Conservation (phyloP, 2,797 vertebrate genomes). For the Nyctibius grandis region DNA sequence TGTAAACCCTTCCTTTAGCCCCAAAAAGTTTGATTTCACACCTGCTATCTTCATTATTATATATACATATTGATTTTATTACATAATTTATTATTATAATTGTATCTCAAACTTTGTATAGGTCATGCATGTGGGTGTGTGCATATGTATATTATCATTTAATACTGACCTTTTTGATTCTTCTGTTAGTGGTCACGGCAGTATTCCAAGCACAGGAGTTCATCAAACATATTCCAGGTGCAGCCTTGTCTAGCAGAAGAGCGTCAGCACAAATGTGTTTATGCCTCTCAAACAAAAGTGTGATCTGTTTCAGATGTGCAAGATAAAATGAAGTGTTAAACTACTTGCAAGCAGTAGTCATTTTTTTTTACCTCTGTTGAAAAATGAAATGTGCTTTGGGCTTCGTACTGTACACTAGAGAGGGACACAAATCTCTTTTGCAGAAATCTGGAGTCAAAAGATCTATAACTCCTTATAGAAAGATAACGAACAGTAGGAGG, state of each 20-base stretch:
- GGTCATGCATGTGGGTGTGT: not conserved
- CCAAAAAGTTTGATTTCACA: not conserved
- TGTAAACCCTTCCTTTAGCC: not conserved
- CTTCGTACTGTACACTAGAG: not conserved
- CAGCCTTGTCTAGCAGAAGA: not conserved
- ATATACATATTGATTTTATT: not conserved
- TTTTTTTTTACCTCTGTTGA: not conserved
- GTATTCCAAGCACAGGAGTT: constrained; percentile 27
- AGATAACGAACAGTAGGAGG: not conserved
- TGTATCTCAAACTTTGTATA: not conserved
- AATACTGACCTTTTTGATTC: not conserved
- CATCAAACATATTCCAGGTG: constrained; percentile 49
- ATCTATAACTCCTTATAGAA: not conserved
- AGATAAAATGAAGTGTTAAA: constrained; percentile 34
- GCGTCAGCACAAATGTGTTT: constrained; percentile 34
- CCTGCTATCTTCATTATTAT: not conserved
- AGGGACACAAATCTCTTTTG: constrained; percentile 8
- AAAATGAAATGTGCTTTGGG: not conserved
- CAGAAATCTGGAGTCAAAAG: constrained; percentile 6
- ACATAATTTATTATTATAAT: not conserved
- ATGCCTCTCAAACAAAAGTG: constrained; percentile 45
- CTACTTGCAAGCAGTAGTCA: not conserved
- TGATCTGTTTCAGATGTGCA: constrained; percentile 62
- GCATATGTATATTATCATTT: not conserved
- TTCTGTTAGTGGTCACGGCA: not conserved